phyloP scores from a whole-genome alignment of 2,113 vertebrate genomes.

The Halichoerus grypus region DNA sequence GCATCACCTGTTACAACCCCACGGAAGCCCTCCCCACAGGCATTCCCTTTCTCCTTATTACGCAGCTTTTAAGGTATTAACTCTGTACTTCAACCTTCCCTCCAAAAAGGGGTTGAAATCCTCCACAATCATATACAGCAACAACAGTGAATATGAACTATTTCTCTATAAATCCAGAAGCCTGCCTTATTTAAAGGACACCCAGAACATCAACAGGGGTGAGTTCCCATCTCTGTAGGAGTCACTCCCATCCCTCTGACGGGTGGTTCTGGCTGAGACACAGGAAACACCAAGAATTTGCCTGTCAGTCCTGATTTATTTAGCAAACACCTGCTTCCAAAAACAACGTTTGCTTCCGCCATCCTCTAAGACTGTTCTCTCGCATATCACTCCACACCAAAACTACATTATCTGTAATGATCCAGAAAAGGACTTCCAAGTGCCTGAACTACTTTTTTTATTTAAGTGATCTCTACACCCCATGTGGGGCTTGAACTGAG shows the following conservation, averaged over 20 bases:
- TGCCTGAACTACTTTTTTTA: background rate
- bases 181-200: background rate
- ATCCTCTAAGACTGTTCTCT: background rate
- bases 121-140: background rate
- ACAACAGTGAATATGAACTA: background rate
- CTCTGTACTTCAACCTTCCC: background rate
- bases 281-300: background rate
- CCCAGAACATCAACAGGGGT: background rate
- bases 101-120: background rate
- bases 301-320: conserved; percentile 39
- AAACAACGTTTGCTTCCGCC: background rate
- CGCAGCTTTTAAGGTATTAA: background rate
- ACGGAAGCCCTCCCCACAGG: accelerated
- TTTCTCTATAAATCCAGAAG: background rate
- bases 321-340: conserved; percentile 74
- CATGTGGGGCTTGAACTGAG: background rate
- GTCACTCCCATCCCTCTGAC: background rate
- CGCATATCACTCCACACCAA: background rate
- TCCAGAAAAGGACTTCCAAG: background rate
- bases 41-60: background rate
- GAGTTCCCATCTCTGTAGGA: background rate
- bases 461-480: background rate
- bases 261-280: background rate
- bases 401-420: background rate
- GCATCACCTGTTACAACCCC: accelerated